phyloP scores from a whole-genome alignment of 2,797 vertebrate species.

The Etheostoma nigrum region DNA sequence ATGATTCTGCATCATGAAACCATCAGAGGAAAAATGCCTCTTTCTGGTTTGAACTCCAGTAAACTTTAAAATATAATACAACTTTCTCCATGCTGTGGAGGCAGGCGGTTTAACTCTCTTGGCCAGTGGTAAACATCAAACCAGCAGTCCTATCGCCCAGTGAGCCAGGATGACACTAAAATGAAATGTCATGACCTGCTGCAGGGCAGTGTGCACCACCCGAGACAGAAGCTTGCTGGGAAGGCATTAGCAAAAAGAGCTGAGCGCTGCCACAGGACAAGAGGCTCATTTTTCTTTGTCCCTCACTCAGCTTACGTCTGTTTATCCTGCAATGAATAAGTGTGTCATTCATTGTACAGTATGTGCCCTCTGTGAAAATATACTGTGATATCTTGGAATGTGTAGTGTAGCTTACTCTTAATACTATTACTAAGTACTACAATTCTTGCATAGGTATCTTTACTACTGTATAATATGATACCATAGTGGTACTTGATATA shows the following conservation, averaged over 20 bases:
- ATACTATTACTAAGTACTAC: neutral
- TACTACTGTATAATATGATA: neutral
- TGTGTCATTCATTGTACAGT: neutral
- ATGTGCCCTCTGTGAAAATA: neutral
- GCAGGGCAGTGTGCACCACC: constrained; percentile 60
- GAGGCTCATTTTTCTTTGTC: constrained; percentile 39
- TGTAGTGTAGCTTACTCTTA: neutral
- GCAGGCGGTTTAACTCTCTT: constrained; percentile 51
- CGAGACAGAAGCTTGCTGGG: constrained; percentile 65
- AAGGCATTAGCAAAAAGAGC: constrained; percentile 73
- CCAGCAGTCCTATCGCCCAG: constrained; percentile 48
- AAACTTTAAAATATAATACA: constrained; percentile 32
- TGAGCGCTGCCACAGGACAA: constrained; percentile 45
- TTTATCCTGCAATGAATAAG: constrained; percentile 9
- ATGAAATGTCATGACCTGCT: constrained; percentile 74
- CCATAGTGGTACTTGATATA: constrained; percentile 23
- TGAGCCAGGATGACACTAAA: constrained; percentile 66
- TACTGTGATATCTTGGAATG: neutral
- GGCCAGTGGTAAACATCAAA: constrained; percentile 75
- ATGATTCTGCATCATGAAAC: constrained; percentile 1
- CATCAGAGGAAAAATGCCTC: constrained; percentile 10
- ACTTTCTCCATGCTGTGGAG: constrained; percentile 21
- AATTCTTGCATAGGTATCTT: constrained; percentile 6
- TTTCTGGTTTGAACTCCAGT: constrained; percentile 30
- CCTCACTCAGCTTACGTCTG: constrained; percentile 38